These are phyloP conservation scores for Umimayanthus chanpuru DNA, from an alignment of 92 coral and sea anemone species.

Conservation along the genomic window DNA sequence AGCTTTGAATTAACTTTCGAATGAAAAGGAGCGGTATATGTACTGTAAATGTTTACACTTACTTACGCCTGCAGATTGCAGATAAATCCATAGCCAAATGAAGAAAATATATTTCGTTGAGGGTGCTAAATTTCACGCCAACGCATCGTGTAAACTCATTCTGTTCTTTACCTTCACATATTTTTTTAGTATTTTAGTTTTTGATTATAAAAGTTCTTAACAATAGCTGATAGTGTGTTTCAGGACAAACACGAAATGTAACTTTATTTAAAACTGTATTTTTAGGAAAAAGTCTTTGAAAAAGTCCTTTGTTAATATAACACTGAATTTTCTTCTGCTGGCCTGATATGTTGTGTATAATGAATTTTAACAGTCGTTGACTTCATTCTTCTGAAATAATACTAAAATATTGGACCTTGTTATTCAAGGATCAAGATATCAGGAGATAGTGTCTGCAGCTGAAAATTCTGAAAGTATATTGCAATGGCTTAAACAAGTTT, in stretches of 20 bases:
- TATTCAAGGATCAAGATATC: not conserved
- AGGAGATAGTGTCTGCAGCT: conserved; percentile 2
- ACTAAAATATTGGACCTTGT: conserved; percentile 4
- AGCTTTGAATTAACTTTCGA: not conserved
- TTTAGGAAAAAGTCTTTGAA: too few species aligned
- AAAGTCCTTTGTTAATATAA: not conserved
- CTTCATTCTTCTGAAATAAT: not conserved
- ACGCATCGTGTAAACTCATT: not conserved
- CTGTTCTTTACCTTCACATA: not conserved
- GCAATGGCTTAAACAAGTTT: not conserved
- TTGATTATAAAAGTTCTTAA: not conserved
- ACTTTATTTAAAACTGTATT: too few species aligned
- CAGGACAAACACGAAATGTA: too few species aligned
- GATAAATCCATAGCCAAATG: not conserved
- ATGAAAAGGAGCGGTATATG: not conserved
- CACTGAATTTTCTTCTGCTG: not conserved
- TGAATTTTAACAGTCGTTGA: not conserved
- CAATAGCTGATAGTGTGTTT: too few species aligned
- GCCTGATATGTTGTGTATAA: not conserved
- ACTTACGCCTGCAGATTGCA: not conserved
- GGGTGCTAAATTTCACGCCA: not conserved
- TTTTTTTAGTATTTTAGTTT: not conserved
- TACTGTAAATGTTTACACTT: not conserved
- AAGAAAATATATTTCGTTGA: too few species aligned
- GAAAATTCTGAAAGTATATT: not conserved